Evolutionary conservation across 2,888 invertebrate genomes (phyloP).

Genomic region (Brachyptera putata): DNA sequence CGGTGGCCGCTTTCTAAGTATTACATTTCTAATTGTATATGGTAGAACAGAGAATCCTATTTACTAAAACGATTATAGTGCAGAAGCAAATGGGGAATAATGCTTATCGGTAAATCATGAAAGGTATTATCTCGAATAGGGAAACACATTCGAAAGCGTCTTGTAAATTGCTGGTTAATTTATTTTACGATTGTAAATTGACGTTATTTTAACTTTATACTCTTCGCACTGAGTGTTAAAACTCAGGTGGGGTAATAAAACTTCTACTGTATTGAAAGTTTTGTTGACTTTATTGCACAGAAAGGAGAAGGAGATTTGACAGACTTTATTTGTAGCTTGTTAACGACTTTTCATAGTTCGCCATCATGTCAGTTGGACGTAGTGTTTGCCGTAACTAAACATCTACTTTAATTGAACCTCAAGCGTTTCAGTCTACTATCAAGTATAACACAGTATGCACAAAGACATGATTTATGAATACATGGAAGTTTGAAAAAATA

Average conservation of each 20-base stretch:
- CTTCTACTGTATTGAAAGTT: not conserved
- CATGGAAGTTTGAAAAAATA: too few relatives aligned
- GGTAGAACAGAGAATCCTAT: slow-evolving; percentile 14
- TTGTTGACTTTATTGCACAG: not conserved
- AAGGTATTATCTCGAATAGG: not conserved
- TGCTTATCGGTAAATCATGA: slow-evolving; percentile 17
- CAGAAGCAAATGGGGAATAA: slow-evolving; percentile 4
- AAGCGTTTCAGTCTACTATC: not conserved
- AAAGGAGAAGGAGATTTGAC: too few relatives aligned
- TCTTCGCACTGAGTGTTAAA: not conserved
- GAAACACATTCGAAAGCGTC: not conserved
- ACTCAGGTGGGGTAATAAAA: slow-evolving; percentile 2
- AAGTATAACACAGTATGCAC: not conserved
- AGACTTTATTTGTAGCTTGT: too few relatives aligned
- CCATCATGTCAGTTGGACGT: too few relatives aligned
- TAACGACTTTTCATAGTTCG: too few relatives aligned
- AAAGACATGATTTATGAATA: not conserved
- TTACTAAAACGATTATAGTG: slow-evolving; percentile 21
- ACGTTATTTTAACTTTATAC: not conserved
- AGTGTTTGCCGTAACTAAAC: not conserved
- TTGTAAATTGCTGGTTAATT: not conserved
- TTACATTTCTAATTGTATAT: slow-evolving; percentile 10
- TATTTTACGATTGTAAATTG: not conserved
- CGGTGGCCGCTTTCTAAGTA: not conserved
- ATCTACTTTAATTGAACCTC: not conserved